Evolutionary conservation across 1,140 invertebrate species (phyloP).

Genomic region (Apis laboriosa): DNA sequence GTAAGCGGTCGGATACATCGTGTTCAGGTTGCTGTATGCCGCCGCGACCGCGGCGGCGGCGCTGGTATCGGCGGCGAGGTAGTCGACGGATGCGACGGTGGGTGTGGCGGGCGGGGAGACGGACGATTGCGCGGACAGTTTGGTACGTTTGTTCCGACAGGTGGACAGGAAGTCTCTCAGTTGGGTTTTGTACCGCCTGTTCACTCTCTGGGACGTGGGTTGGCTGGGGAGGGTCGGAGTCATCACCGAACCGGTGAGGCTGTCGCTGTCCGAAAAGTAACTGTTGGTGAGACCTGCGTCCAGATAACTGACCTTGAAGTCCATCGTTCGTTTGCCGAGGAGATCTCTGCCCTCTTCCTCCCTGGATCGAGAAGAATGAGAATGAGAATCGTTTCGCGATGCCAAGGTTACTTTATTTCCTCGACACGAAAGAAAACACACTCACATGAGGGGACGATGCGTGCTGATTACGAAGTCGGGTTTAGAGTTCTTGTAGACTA

Average conservation of each 20-base stretch:
- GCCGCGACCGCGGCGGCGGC: slow-evolving; percentile 86
- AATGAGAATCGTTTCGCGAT: background rate
- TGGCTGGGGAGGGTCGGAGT: slow-evolving; percentile 80
- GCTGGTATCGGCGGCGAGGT: slow-evolving; percentile 85
- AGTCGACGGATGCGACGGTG: slow-evolving; percentile 83
- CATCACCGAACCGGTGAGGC: slow-evolving; percentile 85
- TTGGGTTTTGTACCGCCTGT: slow-evolving; percentile 95
- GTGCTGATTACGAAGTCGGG: slow-evolving; percentile 99
- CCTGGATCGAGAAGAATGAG: slow-evolving; percentile 81
- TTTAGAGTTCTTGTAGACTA: slow-evolving; percentile 99
- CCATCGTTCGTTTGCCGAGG: slow-evolving; percentile 97
- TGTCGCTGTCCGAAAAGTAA: slow-evolving; percentile 93
- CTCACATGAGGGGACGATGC: slow-evolving; percentile 98
- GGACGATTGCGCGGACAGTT: slow-evolving; percentile 83
- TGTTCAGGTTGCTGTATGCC: slow-evolving; percentile 91
- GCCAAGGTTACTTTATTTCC: background rate
- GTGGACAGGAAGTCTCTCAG: slow-evolving; percentile 95
- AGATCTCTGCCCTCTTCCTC: slow-evolving; percentile 98
- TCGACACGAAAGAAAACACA: slow-evolving; percentile 37
- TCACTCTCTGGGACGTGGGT: slow-evolving; percentile 88
- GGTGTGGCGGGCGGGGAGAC: slow-evolving; percentile 77
- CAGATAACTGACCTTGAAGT: slow-evolving; percentile 98
- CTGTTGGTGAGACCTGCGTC: slow-evolving; percentile 94
- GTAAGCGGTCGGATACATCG: slow-evolving; percentile 88
- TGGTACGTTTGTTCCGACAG: slow-evolving; percentile 92